Evolutionary conservation across 1,140 invertebrate genomes (phyloP).

Genomic region (Agraylea sexmaculata): DNA sequence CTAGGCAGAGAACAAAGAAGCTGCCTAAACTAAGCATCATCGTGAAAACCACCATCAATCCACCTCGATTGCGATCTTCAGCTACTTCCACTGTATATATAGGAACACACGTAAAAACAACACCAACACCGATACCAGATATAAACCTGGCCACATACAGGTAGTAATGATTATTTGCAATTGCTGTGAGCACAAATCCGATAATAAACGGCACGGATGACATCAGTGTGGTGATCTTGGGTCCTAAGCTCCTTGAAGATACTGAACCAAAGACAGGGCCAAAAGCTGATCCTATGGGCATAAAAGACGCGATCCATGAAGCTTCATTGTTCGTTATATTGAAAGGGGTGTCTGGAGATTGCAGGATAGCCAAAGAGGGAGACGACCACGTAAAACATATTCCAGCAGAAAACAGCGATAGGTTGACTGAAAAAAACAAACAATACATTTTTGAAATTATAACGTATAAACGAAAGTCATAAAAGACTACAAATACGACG

Average conservation of each 20-base stretch:
- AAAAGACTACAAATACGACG: no score
- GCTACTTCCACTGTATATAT: constrained; percentile 33
- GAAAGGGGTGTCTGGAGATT: constrained; percentile 1
- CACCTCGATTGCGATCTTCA: no score
- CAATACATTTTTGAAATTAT: no score
- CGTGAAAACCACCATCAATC: no score
- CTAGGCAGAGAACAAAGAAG: constrained; percentile 14
- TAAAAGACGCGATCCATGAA: constrained; percentile 9
- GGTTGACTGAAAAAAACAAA: constrained; percentile 14
- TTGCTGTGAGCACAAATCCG: constrained; percentile 26
- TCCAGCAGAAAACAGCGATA: no score
- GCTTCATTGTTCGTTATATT: constrained; percentile 6
- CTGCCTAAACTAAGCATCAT: constrained; percentile 13
- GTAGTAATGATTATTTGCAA: constrained; percentile 24
- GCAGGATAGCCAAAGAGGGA: no score
- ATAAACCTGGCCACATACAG: constrained; percentile 31
- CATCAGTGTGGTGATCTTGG: constrained; percentile 23
- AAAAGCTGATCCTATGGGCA: no score
- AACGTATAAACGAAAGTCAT: no score
- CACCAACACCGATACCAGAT: constrained; percentile 29
- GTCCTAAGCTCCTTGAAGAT: constrained; percentile 21
- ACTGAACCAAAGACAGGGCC: constrained; percentile 16
- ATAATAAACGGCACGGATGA: constrained; percentile 19
- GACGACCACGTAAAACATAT: no score
- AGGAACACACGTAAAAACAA: constrained; percentile 30